Evolutionary conservation across 2,888 invertebrate genomes (phyloP).

Genomic region (Sinhomidia bicolor): DNA sequence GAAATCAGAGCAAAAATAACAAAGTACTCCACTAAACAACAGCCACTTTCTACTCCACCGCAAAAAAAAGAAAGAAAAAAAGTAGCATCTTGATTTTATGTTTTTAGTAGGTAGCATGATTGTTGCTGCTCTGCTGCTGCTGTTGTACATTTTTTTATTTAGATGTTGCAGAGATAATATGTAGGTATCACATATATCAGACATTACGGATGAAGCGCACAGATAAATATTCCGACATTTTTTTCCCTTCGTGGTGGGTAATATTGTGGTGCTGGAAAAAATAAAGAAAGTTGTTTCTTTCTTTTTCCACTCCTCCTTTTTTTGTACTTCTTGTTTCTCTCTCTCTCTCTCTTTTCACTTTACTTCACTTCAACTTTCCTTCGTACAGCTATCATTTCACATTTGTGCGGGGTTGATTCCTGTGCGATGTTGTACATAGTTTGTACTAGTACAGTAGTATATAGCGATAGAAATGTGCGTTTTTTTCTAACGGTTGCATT

Average conservation of each 20-base stretch:
- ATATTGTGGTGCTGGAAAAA: slow-evolving; percentile 9
- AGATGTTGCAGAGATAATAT: slow-evolving; percentile 30
- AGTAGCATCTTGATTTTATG: slow-evolving; percentile 68
- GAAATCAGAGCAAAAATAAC: slow-evolving; percentile 33
- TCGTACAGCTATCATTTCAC: slow-evolving; percentile 60
- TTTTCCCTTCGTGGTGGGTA: background rate
- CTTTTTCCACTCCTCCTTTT: background rate
- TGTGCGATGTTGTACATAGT: too few relatives aligned
- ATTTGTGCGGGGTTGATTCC: slow-evolving; percentile 64
- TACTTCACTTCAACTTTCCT: slow-evolving; percentile 54
- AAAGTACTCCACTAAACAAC: background rate
- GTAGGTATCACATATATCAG: slow-evolving; percentile 38
- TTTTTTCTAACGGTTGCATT: slow-evolving; percentile 65
- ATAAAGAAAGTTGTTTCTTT: slow-evolving; percentile 54
- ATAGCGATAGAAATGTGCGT: too few relatives aligned
- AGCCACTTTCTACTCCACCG: background rate
- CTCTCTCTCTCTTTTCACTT: slow-evolving; percentile 29
- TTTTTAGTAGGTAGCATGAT: slow-evolving; percentile 4
- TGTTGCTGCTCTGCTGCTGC: background rate
- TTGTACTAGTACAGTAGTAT: background rate
- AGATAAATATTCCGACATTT: slow-evolving; percentile 62
- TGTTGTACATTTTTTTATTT: slow-evolving; percentile 48
- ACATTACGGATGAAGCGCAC: slow-evolving; percentile 41
- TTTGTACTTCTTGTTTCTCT: background rate
- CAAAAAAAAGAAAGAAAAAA: too few relatives aligned